phyloP scores from a whole-genome alignment of 2,113 vertebrate genomes.

The Leiothrix lutea region DNA sequence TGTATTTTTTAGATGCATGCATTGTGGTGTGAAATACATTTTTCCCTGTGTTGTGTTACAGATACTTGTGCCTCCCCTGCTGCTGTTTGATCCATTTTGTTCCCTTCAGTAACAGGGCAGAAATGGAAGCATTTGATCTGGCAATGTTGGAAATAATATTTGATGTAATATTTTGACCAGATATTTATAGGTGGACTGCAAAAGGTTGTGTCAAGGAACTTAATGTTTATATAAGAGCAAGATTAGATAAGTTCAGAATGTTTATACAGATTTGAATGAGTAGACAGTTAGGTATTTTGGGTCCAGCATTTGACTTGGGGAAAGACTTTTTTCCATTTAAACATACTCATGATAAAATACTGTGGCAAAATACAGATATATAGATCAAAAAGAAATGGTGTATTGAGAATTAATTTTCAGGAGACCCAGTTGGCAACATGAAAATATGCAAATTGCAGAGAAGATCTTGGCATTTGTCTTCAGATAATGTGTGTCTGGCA shows the following conservation, averaged over 20 bases:
- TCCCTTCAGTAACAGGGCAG: not conserved
- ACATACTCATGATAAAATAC: not conserved
- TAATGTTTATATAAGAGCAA: not conserved
- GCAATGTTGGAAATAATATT: not conserved
- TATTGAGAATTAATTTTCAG: not conserved
- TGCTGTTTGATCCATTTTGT: not conserved
- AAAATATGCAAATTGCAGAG: not conserved
- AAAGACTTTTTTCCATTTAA: not conserved
- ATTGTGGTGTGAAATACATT: not conserved
- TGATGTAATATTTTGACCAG: not conserved
- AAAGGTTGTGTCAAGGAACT: not conserved
- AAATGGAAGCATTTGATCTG: not conserved
- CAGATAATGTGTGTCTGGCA: not conserved
- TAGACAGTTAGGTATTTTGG: not conserved
- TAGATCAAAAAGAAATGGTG: not conserved
- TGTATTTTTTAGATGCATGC: not conserved
- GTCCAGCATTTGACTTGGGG: not conserved
- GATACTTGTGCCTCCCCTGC: not conserved
- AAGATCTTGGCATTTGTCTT: not conserved
- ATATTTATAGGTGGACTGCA: not conserved
- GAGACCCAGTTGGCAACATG: not conserved
- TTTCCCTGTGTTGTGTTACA: not conserved
- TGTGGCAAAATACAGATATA: not conserved
- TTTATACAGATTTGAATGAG: not conserved
- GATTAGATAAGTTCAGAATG: not conserved